Conservation (phyloP, 1,140 invertebrate species). For the Aphelinus atriplicis region DNA sequence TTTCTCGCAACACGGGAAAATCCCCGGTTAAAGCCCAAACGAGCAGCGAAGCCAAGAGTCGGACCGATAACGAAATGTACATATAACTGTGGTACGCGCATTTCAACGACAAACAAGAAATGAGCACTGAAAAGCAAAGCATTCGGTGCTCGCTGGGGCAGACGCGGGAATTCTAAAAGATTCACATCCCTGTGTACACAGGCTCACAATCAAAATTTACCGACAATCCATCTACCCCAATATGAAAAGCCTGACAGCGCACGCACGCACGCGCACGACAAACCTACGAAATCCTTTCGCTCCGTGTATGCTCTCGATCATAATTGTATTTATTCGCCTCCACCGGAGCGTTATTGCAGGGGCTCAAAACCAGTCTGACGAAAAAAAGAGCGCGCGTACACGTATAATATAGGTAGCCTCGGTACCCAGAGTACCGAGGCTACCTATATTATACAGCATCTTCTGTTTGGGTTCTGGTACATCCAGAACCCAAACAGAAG, state of each 20-base stretch:
- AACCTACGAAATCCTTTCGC: background rate
- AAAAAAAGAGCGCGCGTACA: slow-evolving; percentile 19
- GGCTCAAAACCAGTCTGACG: slow-evolving; percentile 30
- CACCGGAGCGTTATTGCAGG: slow-evolving; percentile 12
- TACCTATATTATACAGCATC: too few species aligned
- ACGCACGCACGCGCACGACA: background rate
- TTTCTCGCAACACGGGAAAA: background rate
- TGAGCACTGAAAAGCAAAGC: too few species aligned
- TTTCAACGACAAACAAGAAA: slow-evolving; percentile 13
- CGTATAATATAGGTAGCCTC: background rate
- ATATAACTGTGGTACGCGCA: background rate
- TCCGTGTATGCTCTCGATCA: background rate
- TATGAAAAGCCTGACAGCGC: slow-evolving; percentile 5
- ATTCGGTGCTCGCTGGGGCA: too few species aligned
- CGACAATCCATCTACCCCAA: slow-evolving; percentile 13
- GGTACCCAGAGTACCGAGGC: too few species aligned
- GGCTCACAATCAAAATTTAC: slow-evolving; percentile 15
- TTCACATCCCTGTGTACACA: slow-evolving; percentile 8
- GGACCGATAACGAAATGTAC: slow-evolving; percentile 5
- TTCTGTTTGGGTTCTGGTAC: too few species aligned
- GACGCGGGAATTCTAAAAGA: slow-evolving; percentile 5
- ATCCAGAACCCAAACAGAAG: background rate
- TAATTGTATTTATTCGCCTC: slow-evolving; percentile 32
- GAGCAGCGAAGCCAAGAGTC: too few species aligned
- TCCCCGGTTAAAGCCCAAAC: too few species aligned